phyloP scores from a whole-genome alignment of 2,797 vertebrate genomes.

The Melanogrammus aeglefinus region DNA sequence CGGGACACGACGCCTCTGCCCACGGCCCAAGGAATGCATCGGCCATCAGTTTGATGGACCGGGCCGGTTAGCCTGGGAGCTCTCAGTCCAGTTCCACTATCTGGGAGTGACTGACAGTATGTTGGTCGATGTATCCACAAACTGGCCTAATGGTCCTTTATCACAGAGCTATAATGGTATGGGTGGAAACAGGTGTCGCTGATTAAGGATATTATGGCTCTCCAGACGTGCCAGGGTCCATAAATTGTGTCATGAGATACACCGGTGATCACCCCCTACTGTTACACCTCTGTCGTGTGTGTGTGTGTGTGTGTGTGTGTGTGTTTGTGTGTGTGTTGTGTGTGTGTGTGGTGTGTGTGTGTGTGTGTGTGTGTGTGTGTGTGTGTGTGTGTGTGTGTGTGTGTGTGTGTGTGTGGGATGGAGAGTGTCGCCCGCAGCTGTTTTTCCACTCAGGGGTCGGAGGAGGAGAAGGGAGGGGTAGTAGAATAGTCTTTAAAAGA shows the following conservation, averaged over 20 bases:
- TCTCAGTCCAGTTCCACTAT: constrained; percentile 17
- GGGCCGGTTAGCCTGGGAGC: background rate
- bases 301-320: constrained; percentile 5
- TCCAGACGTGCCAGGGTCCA: background rate
- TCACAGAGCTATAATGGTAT: background rate
- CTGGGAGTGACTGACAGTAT: background rate
- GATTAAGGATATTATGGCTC: background rate
- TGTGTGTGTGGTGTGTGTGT: too few relatives aligned
- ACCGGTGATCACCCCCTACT: background rate
- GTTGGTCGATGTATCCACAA: background rate
- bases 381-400: background rate
- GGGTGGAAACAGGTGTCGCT: background rate
- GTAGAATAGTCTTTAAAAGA: constrained; percentile 59
- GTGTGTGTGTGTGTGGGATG: constrained; percentile 24
- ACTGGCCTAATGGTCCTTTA: background rate
- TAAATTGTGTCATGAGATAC: background rate
- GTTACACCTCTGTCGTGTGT: background rate
- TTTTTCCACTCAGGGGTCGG: constrained; percentile 62
- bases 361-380: constrained; percentile 30
- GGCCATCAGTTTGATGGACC: background rate
- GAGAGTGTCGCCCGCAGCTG: constrained; percentile 60
- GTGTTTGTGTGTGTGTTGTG: background rate
- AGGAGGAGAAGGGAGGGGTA: constrained; percentile 51
- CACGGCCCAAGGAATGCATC: background rate
- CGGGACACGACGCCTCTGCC: background rate